These are phyloP conservation scores for Gymnoscopelus braueri DNA, from an alignment of 2,797 vertebrate species.

Conservation along the genomic window DNA sequence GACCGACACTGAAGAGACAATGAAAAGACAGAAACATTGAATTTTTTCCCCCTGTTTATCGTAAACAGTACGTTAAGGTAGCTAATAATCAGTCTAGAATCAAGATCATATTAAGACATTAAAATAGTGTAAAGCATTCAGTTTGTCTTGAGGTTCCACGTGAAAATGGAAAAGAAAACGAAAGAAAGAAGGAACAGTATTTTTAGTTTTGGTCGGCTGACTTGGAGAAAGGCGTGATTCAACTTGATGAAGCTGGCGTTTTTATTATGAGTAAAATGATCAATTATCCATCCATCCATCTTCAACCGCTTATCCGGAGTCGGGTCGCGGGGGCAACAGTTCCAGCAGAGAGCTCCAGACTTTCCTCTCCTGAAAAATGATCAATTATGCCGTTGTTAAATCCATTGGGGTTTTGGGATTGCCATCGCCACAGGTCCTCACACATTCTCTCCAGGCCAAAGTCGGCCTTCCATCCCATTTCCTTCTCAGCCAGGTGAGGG, in stretches of 20 bases:
- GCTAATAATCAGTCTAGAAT: neutral
- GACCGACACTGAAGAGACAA: too few relatives aligned
- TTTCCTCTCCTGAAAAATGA: too few relatives aligned
- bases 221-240: too few relatives aligned
- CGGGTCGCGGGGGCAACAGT: too few relatives aligned
- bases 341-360: too few relatives aligned
- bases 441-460: slow-evolving; percentile 95
- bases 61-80: too few relatives aligned
- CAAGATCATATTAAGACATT: neutral
- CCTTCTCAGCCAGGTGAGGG: slow-evolving; percentile 84
- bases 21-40: too few relatives aligned
- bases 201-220: slow-evolving; percentile 38
- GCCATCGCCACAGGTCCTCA: slow-evolving; percentile 98
- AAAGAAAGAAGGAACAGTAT: slow-evolving; percentile 41
- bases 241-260: too few relatives aligned
- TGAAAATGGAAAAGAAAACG: slow-evolving; percentile 20
- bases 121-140: slow-evolving; percentile 27
- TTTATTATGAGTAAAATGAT: too few relatives aligned
- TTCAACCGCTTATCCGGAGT: too few relatives aligned
- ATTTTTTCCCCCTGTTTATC: too few relatives aligned
- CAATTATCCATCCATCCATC: too few relatives aligned
- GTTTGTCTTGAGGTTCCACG: slow-evolving; percentile 37
- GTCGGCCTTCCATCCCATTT: slow-evolving; percentile 92
- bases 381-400: slow-evolving; percentile 81
- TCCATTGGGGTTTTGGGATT: slow-evolving; percentile 91